Conservation (phyloP, 2,113 vertebrate species). For the Pantherophis guttatus region DNA sequence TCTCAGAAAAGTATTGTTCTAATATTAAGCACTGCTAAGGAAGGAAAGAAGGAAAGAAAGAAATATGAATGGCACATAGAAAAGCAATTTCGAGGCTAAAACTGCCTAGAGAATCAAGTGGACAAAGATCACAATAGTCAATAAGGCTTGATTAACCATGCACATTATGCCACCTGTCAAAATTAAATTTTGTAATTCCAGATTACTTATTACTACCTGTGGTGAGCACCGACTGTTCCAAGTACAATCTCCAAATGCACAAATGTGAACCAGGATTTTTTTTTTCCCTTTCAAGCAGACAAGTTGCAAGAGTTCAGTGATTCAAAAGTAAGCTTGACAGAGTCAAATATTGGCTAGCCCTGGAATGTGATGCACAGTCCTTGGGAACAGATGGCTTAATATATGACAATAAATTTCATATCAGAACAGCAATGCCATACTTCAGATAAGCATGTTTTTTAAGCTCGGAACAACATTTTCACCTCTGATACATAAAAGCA, state of each 20-base stretch:
- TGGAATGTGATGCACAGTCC: constrained; percentile 51
- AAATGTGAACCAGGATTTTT: constrained; percentile 19
- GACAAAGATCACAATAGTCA: constrained; percentile 2
- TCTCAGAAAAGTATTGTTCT: not conserved
- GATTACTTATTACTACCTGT: constrained; percentile 20
- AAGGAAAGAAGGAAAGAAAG: not conserved
- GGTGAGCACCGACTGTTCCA: constrained; percentile 17
- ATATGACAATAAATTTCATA: constrained; percentile 66
- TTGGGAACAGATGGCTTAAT: constrained; percentile 70
- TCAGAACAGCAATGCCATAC: constrained; percentile 45
- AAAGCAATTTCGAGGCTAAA: not conserved
- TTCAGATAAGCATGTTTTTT: constrained; percentile 61
- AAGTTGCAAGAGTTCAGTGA: constrained; percentile 42
- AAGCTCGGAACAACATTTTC: constrained; percentile 50
- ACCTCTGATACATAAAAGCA: constrained; percentile 33
- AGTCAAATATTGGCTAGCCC: constrained; percentile 33
- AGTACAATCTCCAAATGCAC: constrained; percentile 44
- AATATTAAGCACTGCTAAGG: not conserved
- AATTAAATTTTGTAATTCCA: not conserved
- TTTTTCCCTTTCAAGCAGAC: constrained; percentile 41
- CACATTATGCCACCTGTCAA: constrained; percentile 4
- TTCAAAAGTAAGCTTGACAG: constrained; percentile 36
- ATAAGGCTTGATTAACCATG: constrained; percentile 3
- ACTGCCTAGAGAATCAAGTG: not conserved
- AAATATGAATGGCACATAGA: not conserved